A percentile compares a stretch with the other conserved stretches of the same genome.
These are phyloP conservation scores for Chloroclysta siterata DNA, from an alignment of 2,888 invertebrate genomes.

Conservation along the genomic window DNA sequence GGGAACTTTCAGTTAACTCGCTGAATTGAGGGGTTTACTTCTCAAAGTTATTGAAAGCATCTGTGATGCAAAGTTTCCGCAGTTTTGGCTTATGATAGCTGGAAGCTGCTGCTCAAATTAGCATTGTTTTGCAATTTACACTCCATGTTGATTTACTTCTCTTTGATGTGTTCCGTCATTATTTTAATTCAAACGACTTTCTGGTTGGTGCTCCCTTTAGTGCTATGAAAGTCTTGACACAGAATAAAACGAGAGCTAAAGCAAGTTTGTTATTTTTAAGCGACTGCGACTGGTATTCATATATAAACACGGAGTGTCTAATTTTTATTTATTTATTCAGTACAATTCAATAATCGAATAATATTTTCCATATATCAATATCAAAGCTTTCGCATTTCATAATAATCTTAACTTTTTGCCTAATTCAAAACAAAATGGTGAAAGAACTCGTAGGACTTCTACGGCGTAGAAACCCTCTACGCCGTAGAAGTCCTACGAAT, in stretches of 20 bases:
- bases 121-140: slow-evolving; percentile 33
- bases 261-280: too few species aligned
- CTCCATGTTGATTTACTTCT: slow-evolving; percentile 24
- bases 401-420: not conserved
- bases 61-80: slow-evolving; percentile 35
- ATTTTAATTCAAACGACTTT: slow-evolving; percentile 15
- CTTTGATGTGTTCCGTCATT: slow-evolving; percentile 25
- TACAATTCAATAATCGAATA: too few species aligned
- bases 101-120: slow-evolving; percentile 28
- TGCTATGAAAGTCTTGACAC: not conserved
- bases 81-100: slow-evolving; percentile 25
- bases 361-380: too few species aligned
- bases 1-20: slow-evolving; percentile 43
- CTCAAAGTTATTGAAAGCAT: slow-evolving; percentile 41
- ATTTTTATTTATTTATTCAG: too few species aligned
- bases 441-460: not conserved
- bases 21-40: slow-evolving; percentile 44
- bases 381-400: too few species aligned
- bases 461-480: slow-evolving; percentile 5
- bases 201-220: not conserved
- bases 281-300: too few species aligned
- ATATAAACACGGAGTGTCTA: too few species aligned
- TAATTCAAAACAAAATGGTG: not conserved
- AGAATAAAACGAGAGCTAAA: not conserved
- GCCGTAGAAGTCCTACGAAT: slow-evolving; percentile 2